Conservation (phyloP, 1,140 invertebrate species). For the Ptiloglossa arizonensis region DNA sequence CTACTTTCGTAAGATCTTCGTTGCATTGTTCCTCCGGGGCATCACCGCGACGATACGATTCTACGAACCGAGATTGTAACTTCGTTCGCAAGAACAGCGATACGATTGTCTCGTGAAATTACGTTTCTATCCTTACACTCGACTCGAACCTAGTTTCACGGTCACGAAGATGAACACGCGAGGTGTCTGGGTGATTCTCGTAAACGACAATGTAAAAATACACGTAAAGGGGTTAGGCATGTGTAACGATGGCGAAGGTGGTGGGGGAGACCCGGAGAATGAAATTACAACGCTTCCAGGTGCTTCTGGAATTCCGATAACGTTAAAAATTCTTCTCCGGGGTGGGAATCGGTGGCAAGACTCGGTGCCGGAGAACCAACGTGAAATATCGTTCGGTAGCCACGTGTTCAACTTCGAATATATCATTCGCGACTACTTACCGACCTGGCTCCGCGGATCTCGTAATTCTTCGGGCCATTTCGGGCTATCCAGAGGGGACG, state of each 20-base stretch:
- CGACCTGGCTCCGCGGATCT: slow-evolving; percentile 25
- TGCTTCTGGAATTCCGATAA: slow-evolving; percentile 65
- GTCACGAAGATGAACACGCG: no score
- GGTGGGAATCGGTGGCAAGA: neutral
- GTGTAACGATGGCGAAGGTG: neutral
- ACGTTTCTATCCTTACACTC: no score
- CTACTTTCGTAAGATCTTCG: no score
- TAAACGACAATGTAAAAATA: no score
- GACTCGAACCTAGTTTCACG: no score
- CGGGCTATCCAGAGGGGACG: slow-evolving; percentile 19
- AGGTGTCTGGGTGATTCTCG: neutral
- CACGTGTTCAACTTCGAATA: slow-evolving; percentile 67
- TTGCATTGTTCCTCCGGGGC: no score
- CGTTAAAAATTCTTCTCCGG: slow-evolving; percentile 55
- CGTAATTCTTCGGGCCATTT: slow-evolving; percentile 57
- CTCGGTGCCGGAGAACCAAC: slow-evolving; percentile 40
- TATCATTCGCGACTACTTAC: slow-evolving; percentile 73
- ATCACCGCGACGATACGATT: no score
- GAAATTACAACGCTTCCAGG: slow-evolving; percentile 63
- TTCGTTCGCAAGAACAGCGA: no score
- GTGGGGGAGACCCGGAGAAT: neutral
- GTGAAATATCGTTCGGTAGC: slow-evolving; percentile 66
- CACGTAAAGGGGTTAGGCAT: neutral
- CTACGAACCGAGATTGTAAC: no score
- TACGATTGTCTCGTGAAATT: no score